Evolutionary conservation across 2,888 invertebrate species (phyloP), one percentile per base, ranked within the genome.

Genomic region (Saturnia pavonia): DNA sequence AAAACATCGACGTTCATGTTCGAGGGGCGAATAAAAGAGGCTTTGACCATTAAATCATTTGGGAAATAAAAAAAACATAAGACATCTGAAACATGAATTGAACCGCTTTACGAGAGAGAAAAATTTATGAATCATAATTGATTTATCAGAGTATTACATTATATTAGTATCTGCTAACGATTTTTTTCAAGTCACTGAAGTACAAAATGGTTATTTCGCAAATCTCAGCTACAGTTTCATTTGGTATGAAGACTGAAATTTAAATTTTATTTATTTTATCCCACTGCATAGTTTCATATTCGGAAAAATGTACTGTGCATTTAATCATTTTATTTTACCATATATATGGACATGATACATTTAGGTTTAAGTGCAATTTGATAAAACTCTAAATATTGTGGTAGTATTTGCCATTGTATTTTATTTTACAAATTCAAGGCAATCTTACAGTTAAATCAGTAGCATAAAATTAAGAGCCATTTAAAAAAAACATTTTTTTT

Each of bases 31-130:
- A 40, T 40, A 40, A 25, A 25, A 65, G 57, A 60, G 27, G 25
- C 63, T 63, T 63, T 34, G 27, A 65, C 40, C 40, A 40, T 40
- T 2, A 65, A 65, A 65, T 65, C 19, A 65, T 16, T 65, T 65
- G 19, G n/a, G 57, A 65, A 8, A 40, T 65, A 60, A 65, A 65
- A n/a, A 65, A 65, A n/a, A 65, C 11, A n/a, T 40, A 65, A 65
- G 65, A 65, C 2, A 40, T 40, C 1, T 40, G 40, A 40, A 40
- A 40, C 40, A 40, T 65, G n/a, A 2, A 40, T 19, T 40, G 65
- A 65, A 60, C 25, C 14, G 65, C 40, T 34, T 65, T 40, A 40
- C 6, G 22, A 16, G 65, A 65, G 65, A 40, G 65, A n/a, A 65
- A 65, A 65, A 65, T 40, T n/a, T n/a, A 40, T 65, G 40, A 9